Evolutionary conservation across 2,113 vertebrate genomes (phyloP).

Genomic region (Nestor notabilis): DNA sequence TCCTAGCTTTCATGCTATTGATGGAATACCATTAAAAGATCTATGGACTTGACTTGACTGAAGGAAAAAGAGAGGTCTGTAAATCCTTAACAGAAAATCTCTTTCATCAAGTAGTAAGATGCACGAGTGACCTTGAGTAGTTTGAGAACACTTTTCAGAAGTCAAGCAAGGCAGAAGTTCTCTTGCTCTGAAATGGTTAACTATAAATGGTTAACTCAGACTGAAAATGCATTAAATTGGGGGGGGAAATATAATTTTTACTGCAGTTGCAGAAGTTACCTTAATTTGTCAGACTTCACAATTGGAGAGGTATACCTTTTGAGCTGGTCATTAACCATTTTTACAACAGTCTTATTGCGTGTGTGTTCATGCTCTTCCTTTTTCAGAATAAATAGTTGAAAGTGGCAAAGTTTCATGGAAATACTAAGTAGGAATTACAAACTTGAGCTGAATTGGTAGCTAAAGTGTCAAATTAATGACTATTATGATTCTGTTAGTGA

Average conservation of each 20-base stretch:
- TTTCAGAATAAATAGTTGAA: not conserved
- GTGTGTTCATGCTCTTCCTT: not conserved
- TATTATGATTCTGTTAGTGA: not conserved
- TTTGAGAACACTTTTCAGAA: not conserved
- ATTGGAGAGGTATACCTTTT: not conserved
- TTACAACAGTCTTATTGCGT: not conserved
- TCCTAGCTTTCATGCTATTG: not conserved
- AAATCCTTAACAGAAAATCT: not conserved
- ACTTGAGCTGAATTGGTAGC: not conserved
- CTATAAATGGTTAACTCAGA: not conserved
- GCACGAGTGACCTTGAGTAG: not conserved
- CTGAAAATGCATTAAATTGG: not conserved
- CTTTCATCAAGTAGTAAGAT: not conserved
- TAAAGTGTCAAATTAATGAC: not conserved
- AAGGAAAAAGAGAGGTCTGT: not conserved
- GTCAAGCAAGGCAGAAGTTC: not conserved
- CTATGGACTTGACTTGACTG: not conserved
- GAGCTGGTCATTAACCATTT: not conserved
- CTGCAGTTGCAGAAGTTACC: not conserved
- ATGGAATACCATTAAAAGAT: not conserved
- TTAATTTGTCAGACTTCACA: not conserved
- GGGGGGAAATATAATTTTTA: not conserved
- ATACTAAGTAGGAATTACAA: not conserved
- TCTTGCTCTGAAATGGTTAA: not conserved
- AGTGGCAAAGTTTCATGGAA: not conserved